phyloP scores from a whole-genome alignment of 2,797 vertebrate species.

The Botia kubotai region DNA sequence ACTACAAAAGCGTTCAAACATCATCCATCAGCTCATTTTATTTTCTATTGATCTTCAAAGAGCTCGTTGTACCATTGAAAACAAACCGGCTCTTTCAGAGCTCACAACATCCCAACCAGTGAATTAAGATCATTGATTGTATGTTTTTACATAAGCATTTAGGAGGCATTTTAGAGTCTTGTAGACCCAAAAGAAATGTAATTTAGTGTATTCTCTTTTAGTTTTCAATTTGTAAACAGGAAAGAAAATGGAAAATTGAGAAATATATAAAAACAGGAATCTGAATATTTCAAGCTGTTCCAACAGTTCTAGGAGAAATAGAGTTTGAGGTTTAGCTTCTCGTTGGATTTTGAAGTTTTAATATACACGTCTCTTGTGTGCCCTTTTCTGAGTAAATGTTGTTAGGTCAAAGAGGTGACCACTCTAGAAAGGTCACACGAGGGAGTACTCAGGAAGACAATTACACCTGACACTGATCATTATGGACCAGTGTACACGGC shows the following conservation, averaged over 20 bases:
- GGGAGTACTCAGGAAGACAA: conserved; percentile 13
- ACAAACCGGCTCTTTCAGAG: neutral
- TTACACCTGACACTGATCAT: conserved; percentile 23
- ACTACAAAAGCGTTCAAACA: neutral
- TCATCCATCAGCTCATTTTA: neutral
- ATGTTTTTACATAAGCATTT: no score
- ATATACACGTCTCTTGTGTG: conserved; percentile 6
- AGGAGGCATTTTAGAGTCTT: no score
- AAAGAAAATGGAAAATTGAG: no score
- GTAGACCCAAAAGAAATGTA: no score
- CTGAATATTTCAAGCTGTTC: neutral
- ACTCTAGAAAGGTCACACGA: conserved; percentile 33
- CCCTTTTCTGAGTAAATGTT: conserved; percentile 39
- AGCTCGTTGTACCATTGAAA: neutral
- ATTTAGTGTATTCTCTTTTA: no score
- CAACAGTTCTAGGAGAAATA: neutral
- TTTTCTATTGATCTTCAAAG: neutral
- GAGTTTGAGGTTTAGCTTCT: neutral
- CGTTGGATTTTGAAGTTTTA: conserved; percentile 9
- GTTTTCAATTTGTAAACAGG: no score
- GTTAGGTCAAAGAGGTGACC: conserved; percentile 29
- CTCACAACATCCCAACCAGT: no score
- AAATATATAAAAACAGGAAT: neutral
- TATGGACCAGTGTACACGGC: neutral
- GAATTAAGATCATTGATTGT: no score